phyloP scores from a whole-genome alignment of 2,113 vertebrate genomes.

The Pedionomus torquatus region DNA sequence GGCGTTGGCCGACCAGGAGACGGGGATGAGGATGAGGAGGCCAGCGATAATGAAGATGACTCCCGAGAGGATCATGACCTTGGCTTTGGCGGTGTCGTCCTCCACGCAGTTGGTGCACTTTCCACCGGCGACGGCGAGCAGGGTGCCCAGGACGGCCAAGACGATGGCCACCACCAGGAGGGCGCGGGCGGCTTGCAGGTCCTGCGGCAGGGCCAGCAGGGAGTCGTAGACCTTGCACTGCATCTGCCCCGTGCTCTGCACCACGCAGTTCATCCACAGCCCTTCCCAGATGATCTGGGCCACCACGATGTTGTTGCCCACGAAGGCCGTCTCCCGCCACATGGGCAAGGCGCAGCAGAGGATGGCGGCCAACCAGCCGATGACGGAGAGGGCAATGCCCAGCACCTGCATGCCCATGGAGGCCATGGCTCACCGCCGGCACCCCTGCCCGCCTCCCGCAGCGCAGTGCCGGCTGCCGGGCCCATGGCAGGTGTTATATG shows the following conservation, averaged over 20 bases:
- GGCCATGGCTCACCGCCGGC: slow-evolving; percentile 72
- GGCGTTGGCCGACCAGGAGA: slow-evolving; percentile 83
- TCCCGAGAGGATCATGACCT: slow-evolving; percentile 79
- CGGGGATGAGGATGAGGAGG: slow-evolving; percentile 83
- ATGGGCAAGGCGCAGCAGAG: slow-evolving; percentile 85
- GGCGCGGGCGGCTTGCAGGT: slow-evolving; percentile 87
- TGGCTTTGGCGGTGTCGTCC: slow-evolving; percentile 77
- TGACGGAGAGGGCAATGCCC: slow-evolving; percentile 83
- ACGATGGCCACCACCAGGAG: slow-evolving; percentile 81
- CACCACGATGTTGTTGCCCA: slow-evolving; percentile 89
- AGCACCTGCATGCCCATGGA: slow-evolving; percentile 88
- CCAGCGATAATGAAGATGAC: slow-evolving; percentile 76
- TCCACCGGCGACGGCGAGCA: slow-evolving; percentile 84
- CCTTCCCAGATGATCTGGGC: slow-evolving; percentile 91
- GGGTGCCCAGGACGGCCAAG: slow-evolving; percentile 76
- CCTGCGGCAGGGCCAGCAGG: slow-evolving; percentile 79
- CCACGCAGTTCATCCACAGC: slow-evolving; percentile 94
- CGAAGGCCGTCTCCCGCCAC: slow-evolving; percentile 89
- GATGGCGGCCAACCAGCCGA: slow-evolving; percentile 87
- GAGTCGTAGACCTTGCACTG: slow-evolving; percentile 91
- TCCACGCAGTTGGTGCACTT: slow-evolving; percentile 94
- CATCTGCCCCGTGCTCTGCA: slow-evolving; percentile 91
- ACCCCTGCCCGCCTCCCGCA: background rate
- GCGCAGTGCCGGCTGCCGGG: background rate
- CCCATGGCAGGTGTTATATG: slow-evolving; percentile 67